Evolutionary conservation across 1,140 invertebrate species (phyloP).

Genomic region (Berghia stephanieae): DNA sequence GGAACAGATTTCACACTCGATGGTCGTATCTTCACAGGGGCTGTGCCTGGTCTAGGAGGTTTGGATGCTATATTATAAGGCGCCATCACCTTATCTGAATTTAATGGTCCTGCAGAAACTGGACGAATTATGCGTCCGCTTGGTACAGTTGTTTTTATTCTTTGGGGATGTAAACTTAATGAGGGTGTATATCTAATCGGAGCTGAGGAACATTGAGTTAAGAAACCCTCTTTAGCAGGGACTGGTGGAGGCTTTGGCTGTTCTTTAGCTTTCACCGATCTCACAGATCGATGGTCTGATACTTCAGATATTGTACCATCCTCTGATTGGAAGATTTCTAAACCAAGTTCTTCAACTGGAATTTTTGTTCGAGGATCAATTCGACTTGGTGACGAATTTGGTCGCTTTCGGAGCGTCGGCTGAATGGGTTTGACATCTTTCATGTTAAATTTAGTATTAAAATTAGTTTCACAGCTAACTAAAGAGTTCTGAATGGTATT

Average conservation of each 20-base stretch:
- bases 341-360: conserved; percentile 49
- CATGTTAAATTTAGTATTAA: conserved; percentile 50
- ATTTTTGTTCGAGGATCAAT: conserved; percentile 63
- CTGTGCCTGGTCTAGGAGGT: conserved; percentile 45
- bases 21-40: conserved; percentile 43
- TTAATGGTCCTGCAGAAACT: conserved; percentile 49
- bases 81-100: conserved; percentile 21
- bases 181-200: conserved; percentile 42
- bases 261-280: conserved; percentile 47
- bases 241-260: conserved; percentile 35
- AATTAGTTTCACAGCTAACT: conserved; percentile 49
- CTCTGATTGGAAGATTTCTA: conserved; percentile 45
- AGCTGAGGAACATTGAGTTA: conserved; percentile 50
- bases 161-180: conserved; percentile 52
- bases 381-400: conserved; percentile 62
- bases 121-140: conserved; percentile 55
- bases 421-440: conserved; percentile 39
- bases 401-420: conserved; percentile 43
- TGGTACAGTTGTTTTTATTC: conserved; percentile 55
- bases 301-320: conserved; percentile 47
- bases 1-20: conserved; percentile 40
- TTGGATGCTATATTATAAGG: background rate
- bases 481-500: conserved; percentile 61
- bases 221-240: conserved; percentile 46
- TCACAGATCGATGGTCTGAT: conserved; percentile 47